Evolutionary conservation across 92 coral and sea anemone genomes (phyloP), one percentile per base, ranked within the genome.

Genomic region (Umimayanthus chanpuru): DNA sequence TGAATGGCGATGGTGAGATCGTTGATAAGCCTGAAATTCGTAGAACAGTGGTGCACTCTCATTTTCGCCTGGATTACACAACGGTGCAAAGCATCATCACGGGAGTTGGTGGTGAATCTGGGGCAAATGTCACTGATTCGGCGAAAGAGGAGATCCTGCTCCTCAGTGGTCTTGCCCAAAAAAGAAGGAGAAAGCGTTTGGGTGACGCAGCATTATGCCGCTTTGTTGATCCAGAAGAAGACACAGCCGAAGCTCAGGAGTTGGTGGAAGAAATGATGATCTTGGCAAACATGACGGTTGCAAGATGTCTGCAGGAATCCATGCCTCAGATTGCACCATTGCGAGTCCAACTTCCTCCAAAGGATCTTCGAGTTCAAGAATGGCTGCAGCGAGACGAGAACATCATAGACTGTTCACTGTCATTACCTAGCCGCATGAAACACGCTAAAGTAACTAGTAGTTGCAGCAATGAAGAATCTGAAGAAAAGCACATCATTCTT

Each of bases 261-360:
- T 79, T 94, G 91, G 93, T 94, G 5, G 94, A 89, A 44, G 96
- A 94, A 81, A 88, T 94, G 89, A 94, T 94, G 96, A 75, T 94
- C 44, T 84, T 94, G 82, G 93, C 91, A 66, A 94, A 94, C 79
- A 85, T 88, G 79, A 18, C 85, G 49, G 89, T 90, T 23, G 96
- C 94, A 23, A 88, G 80, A 78, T 53, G 80, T 76, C 85, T 94
- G 36, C 86, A 78, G 10, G 47, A 65, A 66, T 25, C 83, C 56
- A 58, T 47, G 18, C 92, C 93, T 15, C 68, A 88, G 43, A 23
- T 81, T 2, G 76, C 93, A 14, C 94, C 93, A 10, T 83, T 94
- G 67, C 92, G 93, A 12, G 76, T 81, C 53, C 96, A 92, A 66
- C 92, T 89, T 3, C 96, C 93, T 23, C 95, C 96, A 18, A 94